Conservation (phyloP, 2,888 invertebrate genomes). For the Imbricaverruca yamaguchii region DNA sequence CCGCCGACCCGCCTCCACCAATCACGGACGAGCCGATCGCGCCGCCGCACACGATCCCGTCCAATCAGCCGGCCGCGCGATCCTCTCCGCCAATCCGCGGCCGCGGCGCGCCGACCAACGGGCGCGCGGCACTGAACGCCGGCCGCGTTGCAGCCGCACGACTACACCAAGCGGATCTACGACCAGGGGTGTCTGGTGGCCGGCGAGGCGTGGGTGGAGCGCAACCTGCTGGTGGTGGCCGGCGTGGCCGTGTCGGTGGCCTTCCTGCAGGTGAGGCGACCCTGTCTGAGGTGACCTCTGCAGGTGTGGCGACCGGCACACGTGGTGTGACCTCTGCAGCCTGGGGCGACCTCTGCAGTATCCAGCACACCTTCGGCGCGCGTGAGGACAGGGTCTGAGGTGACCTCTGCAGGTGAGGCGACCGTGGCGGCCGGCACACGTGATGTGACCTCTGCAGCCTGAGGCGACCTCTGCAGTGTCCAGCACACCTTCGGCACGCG, state of each 20-base stretch:
- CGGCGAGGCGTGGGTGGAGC: constrained; percentile 90
- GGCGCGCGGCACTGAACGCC: too few species aligned
- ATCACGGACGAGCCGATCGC: too few species aligned
- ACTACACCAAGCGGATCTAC: constrained; percentile 68
- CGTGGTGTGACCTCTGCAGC: too few species aligned
- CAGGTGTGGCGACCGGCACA: background rate
- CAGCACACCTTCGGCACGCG: too few species aligned
- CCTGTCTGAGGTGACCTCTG: background rate
- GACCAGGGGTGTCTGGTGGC: constrained; percentile 91
- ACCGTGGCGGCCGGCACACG: background rate
- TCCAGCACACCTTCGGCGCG: too few species aligned
- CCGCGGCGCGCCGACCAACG: background rate
- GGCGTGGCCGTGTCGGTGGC: constrained; percentile 79
- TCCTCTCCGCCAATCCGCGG: background rate
- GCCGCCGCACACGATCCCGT: background rate
- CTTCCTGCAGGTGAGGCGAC: constrained; percentile 78
- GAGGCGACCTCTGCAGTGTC: too few species aligned
- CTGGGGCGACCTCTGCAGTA: too few species aligned
- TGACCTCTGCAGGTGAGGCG: background rate
- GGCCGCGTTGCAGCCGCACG: constrained; percentile 54
- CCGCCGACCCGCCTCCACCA: too few species aligned
- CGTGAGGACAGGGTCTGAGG: background rate
- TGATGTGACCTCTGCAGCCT: too few species aligned
- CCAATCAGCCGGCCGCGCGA: background rate
- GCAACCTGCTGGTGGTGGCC: constrained; percentile 86